Conservation (phyloP, 2,888 invertebrate genomes). For the Eristalis pertinax region DNA sequence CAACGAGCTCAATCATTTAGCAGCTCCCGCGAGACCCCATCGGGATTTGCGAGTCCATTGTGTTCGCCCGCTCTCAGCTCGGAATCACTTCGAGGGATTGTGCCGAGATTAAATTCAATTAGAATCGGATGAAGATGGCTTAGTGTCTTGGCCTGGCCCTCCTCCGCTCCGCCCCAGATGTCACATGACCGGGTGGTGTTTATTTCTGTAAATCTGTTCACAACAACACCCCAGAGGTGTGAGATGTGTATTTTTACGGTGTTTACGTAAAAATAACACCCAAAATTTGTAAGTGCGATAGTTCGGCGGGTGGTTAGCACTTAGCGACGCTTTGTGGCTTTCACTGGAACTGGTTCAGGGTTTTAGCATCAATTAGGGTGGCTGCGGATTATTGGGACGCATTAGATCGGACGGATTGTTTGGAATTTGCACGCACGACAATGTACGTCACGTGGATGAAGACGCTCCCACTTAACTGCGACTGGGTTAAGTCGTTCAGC, state of each 20-base stretch:
- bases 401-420: not conserved
- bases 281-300: not conserved
- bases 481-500: no score
- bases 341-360: not conserved
- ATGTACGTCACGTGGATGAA: no score
- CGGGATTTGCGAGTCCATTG: not conserved
- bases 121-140: constrained; percentile 8
- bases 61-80: not conserved
- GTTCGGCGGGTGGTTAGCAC: not conserved
- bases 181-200: not conserved
- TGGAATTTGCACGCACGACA: not conserved
- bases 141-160: not conserved
- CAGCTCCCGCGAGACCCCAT: not conserved
- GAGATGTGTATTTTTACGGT: not conserved
- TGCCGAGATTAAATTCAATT: constrained; percentile 18
- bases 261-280: not conserved
- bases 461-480: no score
- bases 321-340: not conserved
- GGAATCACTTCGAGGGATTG: not conserved
- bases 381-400: not conserved
- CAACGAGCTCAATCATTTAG: not conserved
- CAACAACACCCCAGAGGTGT: not conserved
- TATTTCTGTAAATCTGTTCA: not conserved
- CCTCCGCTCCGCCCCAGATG: not conserved
- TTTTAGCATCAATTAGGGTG: not conserved